Evolutionary conservation across 2,888 invertebrate species (phyloP).

Genomic region (Rotaria sp.): DNA sequence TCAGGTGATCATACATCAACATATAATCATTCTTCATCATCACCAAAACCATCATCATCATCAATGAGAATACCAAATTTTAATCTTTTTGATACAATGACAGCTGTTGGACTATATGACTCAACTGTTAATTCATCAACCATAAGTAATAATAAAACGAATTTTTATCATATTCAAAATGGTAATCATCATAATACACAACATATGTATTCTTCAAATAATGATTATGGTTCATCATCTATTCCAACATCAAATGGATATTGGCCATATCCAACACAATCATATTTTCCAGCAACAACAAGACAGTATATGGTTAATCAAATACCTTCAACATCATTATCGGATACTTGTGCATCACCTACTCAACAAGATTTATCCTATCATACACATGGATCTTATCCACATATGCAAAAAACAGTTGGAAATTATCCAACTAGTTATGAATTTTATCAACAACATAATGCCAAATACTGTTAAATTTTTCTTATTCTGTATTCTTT

Average conservation of each 20-base stretch:
- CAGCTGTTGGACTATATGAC: background rate
- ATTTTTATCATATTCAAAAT: background rate
- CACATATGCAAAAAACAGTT: background rate
- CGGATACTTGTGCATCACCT: background rate
- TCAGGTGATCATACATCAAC: conserved; percentile 12
- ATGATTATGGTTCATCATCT: background rate
- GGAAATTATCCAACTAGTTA: conserved; percentile 1
- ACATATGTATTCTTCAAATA: background rate
- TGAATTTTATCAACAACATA: background rate
- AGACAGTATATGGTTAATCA: background rate
- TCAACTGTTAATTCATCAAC: background rate
- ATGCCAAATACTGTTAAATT: background rate
- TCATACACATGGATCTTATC: conserved; percentile 10
- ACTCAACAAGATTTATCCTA: background rate
- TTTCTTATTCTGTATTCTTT: background rate
- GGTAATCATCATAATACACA: background rate
- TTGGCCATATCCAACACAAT: background rate
- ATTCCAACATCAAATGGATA: background rate
- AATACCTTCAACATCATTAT: background rate
- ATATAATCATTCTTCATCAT: background rate
- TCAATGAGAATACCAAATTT: background rate
- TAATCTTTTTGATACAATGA: conserved; percentile 3
- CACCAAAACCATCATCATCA: background rate
- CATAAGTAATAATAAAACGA: background rate
- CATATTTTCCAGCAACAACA: background rate